Conservation (phyloP, 2,888 invertebrate genomes). For the Machimus atricapillus region DNA sequence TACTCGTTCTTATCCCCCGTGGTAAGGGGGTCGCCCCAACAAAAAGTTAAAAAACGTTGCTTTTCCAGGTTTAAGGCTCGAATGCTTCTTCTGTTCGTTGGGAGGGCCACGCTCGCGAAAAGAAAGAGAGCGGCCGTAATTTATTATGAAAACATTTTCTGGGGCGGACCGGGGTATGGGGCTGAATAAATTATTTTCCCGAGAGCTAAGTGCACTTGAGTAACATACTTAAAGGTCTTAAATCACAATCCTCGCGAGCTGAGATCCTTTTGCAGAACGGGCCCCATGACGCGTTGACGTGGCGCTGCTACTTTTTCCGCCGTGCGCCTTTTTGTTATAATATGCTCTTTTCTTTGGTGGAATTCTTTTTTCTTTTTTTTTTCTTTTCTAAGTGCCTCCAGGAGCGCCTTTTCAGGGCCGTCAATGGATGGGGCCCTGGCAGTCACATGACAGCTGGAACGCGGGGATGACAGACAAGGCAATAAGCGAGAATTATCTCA, state of each 20-base stretch:
- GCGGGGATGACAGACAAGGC: constrained; percentile 23
- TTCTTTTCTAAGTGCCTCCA: neutral
- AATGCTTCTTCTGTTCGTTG: neutral
- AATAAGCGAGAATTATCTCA: constrained; percentile 13
- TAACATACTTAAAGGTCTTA: constrained; percentile 47
- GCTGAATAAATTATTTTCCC: constrained; percentile 46
- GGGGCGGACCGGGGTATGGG: constrained; percentile 38
- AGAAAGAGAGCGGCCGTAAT: constrained; percentile 38
- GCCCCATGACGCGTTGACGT: constrained; percentile 34
- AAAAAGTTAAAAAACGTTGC: constrained; percentile 1
- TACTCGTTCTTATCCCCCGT: neutral
- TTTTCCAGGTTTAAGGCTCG: neutral
- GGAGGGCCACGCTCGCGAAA: neutral
- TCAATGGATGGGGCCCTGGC: constrained; percentile 6
- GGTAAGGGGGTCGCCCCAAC: constrained; percentile 1
- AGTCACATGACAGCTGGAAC: constrained; percentile 8
- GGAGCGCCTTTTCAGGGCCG: neutral
- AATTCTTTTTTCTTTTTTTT: neutral
- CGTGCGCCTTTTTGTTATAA: constrained; percentile 22
- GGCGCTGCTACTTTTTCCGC: constrained; percentile 9
- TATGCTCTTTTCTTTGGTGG: constrained; percentile 10
- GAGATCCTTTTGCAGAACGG: constrained; percentile 39
- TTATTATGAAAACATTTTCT: constrained; percentile 47
- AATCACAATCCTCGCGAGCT: constrained; percentile 45
- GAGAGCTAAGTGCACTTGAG: constrained; percentile 46